Base-by-base conservation (phyloP, 2,797 vertebrate species). In the Scolopax bukidnonensis region DNA sequence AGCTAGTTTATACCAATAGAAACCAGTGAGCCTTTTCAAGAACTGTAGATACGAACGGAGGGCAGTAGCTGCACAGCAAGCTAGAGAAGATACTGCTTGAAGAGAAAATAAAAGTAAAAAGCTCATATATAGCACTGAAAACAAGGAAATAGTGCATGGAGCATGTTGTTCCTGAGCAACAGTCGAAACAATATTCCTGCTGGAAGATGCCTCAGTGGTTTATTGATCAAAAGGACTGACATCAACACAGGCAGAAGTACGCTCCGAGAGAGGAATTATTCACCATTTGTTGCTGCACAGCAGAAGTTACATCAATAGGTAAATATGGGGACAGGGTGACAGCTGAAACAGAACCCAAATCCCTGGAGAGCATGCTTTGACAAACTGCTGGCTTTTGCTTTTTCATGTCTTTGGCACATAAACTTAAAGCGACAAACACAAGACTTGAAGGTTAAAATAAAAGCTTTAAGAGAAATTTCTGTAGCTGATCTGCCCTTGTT, bases 311-410 rank as follows among this genome's bases (percentile, higher is more conserved):
- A 82, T 81, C 90, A 90, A 12, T 91, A 94, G 73, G 77, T 94
- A 43, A 68, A 32, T 48, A 30, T 32, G 63, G 83, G 5, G 69
- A 83, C 82, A 57, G 2, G 73, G 76, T 69, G 94, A 94, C 93
- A 91, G 88, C 96, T 95, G 93, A 75, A 88, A 87, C 50, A 47
- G 73, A 78, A 20, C 50, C 56, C 57, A 21, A 0, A 6, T 91
- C 95, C 85, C 92, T 20, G 47, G 96, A 57, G 85, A 90, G 19
- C 15, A 0, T 48, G 85, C 85, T 75, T 69, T 93, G 93, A 96
- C 95, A 95, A 95, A 95, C 88, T 94, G 88, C 85, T 94, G 91
- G 79, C 80, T 96, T 78, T 88, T 94, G 86, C 85, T 90, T 91
- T 90, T 90, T 90, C 54, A 4, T 78, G 73, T 95, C 93, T 90